Percentiles rank a stretch among this genome's conserved stretches.
Evolutionary conservation across 2,888 invertebrate species (phyloP).

Genomic region (Metalampra italica): DNA sequence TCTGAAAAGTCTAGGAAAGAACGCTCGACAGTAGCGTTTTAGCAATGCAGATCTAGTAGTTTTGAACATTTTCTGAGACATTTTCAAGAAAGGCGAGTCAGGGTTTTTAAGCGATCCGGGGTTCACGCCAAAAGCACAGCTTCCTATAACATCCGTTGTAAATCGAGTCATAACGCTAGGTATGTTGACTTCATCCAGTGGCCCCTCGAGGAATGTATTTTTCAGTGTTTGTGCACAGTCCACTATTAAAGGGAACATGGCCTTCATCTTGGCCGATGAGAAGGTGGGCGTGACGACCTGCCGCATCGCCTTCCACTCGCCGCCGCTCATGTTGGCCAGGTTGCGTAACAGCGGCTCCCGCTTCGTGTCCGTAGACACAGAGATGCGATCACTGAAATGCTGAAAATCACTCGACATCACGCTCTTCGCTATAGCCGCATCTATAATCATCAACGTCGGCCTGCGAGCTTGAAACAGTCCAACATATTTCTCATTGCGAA

Average conservation of each 20-base stretch:
- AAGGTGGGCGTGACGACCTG: conserved; percentile 70
- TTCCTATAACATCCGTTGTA: conserved; percentile 70
- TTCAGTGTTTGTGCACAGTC: conserved; percentile 59
- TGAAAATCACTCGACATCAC: conserved; percentile 57
- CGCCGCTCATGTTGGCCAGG: conserved; percentile 67
- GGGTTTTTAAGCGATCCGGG: conserved; percentile 58
- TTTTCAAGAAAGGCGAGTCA: conserved; percentile 62
- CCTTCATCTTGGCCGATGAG: conserved; percentile 72
- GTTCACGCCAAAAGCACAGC: conserved; percentile 68
- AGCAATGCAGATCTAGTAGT: conserved; percentile 50
- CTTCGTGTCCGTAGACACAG: conserved; percentile 60
- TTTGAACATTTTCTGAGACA: conserved; percentile 70
- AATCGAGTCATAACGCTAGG: conserved; percentile 59
- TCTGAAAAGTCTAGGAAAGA: conserved; percentile 63
- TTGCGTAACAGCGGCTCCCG: conserved; percentile 68
- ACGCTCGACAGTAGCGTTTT: conserved; percentile 64
- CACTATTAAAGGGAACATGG: conserved; percentile 66
- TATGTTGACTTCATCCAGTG: conserved; percentile 49
- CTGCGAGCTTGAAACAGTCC: conserved; percentile 70
- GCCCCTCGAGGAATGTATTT: conserved; percentile 37
- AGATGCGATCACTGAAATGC: conserved; percentile 60
- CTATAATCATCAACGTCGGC: conserved; percentile 62
- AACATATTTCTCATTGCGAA: conserved; percentile 51
- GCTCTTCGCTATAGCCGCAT: conserved; percentile 58
- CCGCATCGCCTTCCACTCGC: conserved; percentile 69